These are phyloP conservation scores for Corbicula japonica DNA, from an alignment of 2,888 invertebrate genomes.

Conservation along the genomic window DNA sequence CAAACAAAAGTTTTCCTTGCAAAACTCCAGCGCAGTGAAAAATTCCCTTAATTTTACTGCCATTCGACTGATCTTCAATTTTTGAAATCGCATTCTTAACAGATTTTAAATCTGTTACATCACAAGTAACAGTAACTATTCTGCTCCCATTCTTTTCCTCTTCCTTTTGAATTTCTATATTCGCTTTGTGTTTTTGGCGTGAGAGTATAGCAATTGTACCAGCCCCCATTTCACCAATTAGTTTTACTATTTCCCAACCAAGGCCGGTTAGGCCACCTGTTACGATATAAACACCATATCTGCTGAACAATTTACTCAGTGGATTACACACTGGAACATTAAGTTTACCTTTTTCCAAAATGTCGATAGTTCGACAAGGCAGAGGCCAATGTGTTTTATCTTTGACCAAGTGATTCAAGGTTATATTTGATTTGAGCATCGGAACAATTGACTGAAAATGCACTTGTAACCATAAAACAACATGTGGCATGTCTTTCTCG, in stretches of 20 bases:
- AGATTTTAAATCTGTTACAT: constrained; percentile 64
- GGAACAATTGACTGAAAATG: too few relatives aligned
- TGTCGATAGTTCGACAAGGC: background rate
- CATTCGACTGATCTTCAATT: constrained; percentile 34
- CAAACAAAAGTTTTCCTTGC: constrained; percentile 56
- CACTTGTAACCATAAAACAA: background rate
- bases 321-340: constrained; percentile 8
- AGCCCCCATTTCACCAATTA: constrained; percentile 63
- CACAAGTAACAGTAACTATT: constrained; percentile 56
- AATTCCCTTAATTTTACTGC: constrained; percentile 63
- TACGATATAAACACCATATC: constrained; percentile 52
- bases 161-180: constrained; percentile 55
- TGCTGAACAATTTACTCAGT: constrained; percentile 4
- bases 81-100: constrained; percentile 51
- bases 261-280: constrained; percentile 74
- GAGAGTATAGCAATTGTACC: constrained; percentile 65
- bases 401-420: too few relatives aligned
- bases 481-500: background rate
- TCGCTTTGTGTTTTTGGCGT: constrained; percentile 42
- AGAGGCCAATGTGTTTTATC: background rate
- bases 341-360: background rate
- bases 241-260: constrained; percentile 70
- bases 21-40: constrained; percentile 76
- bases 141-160: constrained; percentile 32
- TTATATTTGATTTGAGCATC: too few relatives aligned